Evolutionary conservation across 2,888 invertebrate species (phyloP).

Genomic region (Dichetophora obliterata): DNA sequence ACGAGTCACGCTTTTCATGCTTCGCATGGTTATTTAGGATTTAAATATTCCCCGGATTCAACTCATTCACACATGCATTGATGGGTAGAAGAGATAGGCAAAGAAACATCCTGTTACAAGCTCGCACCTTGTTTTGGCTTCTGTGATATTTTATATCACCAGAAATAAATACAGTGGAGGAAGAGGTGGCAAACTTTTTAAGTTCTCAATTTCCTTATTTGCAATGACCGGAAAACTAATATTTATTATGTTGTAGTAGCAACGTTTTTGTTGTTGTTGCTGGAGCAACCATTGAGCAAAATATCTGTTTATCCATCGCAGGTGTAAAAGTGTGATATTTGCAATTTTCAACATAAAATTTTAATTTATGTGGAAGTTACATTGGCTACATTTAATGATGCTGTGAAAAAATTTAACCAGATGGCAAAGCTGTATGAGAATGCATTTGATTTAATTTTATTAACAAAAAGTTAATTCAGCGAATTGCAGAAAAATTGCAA

Average conservation of each 20-base stretch:
- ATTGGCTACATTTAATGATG: neutral
- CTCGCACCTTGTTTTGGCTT: constrained; percentile 25
- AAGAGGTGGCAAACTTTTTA: neutral
- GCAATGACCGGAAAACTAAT: constrained; percentile 67
- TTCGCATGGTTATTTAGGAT: constrained; percentile 49
- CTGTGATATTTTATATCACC: constrained; percentile 21
- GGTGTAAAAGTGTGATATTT: constrained; percentile 23
- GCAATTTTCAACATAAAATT: constrained; percentile 23
- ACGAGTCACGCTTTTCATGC: constrained; percentile 54
- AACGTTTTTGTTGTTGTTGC: constrained; percentile 23
- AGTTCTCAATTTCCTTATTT: constrained; percentile 60
- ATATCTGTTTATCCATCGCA: constrained; percentile 14
- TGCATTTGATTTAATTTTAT: too few relatives aligned
- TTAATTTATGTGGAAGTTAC: neutral
- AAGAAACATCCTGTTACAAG: constrained; percentile 29
- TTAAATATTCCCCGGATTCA: constrained; percentile 46
- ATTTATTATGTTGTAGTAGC: constrained; percentile 49
- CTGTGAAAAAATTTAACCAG: neutral
- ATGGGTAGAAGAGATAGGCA: neutral
- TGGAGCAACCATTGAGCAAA: constrained; percentile 8
- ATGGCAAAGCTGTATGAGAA: too few relatives aligned
- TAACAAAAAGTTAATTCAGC: too few relatives aligned
- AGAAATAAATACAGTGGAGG: neutral
- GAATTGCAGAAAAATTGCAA: too few relatives aligned
- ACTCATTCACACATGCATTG: constrained; percentile 43